phyloP scores from a whole-genome alignment of 2,888 invertebrate genomes.

The Drosophila koepferae region DNA sequence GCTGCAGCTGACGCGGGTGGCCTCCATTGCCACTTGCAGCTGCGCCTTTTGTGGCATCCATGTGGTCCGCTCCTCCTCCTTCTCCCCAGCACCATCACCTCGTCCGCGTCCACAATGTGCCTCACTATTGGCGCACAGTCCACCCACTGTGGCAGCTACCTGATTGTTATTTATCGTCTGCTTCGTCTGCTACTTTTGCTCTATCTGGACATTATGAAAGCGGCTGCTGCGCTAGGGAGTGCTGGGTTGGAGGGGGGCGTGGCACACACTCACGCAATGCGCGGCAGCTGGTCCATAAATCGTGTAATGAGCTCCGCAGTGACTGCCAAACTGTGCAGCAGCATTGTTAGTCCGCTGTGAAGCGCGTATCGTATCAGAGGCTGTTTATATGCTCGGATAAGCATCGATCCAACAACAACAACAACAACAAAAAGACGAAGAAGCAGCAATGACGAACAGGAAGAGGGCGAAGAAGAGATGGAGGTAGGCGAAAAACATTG shows the following conservation, averaged over 20 bases:
- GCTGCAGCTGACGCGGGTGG: conserved; percentile 53
- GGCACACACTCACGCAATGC: conserved; percentile 13
- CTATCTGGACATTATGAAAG: conserved; percentile 56
- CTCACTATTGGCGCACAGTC: conserved; percentile 2
- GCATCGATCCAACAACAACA: conserved; percentile 42
- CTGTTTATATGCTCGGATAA: conserved; percentile 59
- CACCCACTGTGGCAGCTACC: conserved; percentile 52
- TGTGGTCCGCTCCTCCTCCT: background rate
- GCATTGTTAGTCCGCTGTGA: conserved; percentile 28
- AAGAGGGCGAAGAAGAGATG: background rate
- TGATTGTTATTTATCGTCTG: conserved; percentile 74
- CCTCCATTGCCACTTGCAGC: conserved; percentile 57
- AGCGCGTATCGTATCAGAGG: conserved; percentile 38
- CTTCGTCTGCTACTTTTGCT: conserved; percentile 54
- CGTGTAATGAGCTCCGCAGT: conserved; percentile 48
- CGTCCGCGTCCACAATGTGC: background rate
- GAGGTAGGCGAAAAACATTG: conserved; percentile 25
- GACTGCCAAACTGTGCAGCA: conserved; percentile 36
- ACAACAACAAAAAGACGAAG: background rate
- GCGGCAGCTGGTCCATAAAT: conserved; percentile 41
- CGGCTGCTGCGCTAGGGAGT: background rate
- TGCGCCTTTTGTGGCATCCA: conserved; percentile 51
- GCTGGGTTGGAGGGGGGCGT: background rate
- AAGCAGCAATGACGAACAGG: background rate
- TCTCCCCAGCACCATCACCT: background rate